Evolutionary conservation across 2,888 invertebrate species (phyloP).

Genomic region (Stenodema calcarata): DNA sequence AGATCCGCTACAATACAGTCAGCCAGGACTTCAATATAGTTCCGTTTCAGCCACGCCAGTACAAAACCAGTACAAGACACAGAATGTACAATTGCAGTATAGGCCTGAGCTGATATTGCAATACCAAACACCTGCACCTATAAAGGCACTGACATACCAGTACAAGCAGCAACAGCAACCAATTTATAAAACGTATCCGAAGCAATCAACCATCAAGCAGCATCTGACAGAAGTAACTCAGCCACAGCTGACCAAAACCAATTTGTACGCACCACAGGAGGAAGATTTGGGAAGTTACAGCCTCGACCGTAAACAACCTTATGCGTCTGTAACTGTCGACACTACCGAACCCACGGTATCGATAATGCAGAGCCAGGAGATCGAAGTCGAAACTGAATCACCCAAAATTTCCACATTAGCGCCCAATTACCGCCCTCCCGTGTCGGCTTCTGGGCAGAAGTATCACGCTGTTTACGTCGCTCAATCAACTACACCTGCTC

Average conservation of each 20-base stretch:
- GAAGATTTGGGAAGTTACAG: background rate
- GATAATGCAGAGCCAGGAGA: slow-evolving; percentile 57
- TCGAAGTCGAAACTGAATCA: slow-evolving; percentile 32
- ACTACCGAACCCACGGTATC: slow-evolving; percentile 47
- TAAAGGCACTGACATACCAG: background rate
- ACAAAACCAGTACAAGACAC: background rate
- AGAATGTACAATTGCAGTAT: slow-evolving; percentile 1
- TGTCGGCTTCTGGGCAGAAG: background rate
- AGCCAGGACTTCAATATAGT: background rate
- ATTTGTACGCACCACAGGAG: background rate
- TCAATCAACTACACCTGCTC: slow-evolving; percentile 7
- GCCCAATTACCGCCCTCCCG: slow-evolving; percentile 45
- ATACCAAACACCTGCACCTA: slow-evolving; percentile 35
- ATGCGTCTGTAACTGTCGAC: background rate
- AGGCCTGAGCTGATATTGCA: slow-evolving; percentile 15
- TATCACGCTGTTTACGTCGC: slow-evolving; percentile 40
- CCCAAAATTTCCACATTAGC: slow-evolving; percentile 27
- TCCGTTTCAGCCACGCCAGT: background rate
- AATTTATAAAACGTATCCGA: background rate
- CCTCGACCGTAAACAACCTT: background rate
- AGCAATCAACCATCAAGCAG: slow-evolving; percentile 16
- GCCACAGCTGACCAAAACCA: background rate
- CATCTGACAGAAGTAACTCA: slow-evolving; percentile 36
- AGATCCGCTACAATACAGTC: slow-evolving; percentile 9
- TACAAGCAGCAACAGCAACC: slow-evolving; percentile 16